Evolutionary conservation across 2,113 vertebrate species (phyloP).

Genomic region (Siniperca chuatsi): DNA sequence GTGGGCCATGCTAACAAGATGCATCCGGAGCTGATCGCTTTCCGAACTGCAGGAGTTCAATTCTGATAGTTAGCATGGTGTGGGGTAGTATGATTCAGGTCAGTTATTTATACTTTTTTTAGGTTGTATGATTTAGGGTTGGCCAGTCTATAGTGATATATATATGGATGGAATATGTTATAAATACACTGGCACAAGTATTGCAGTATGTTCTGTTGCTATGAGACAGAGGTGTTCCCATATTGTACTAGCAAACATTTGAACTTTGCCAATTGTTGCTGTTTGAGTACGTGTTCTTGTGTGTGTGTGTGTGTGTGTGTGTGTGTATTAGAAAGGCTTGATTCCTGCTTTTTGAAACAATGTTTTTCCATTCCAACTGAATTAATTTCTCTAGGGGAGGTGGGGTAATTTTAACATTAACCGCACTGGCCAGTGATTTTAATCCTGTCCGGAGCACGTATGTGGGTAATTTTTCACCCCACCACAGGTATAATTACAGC

Average conservation of each 20-base stretch:
- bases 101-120: slow-evolving; percentile 39
- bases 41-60: slow-evolving; percentile 35
- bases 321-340: too few species aligned
- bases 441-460: not conserved
- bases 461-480: not conserved
- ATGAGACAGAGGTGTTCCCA: not conserved
- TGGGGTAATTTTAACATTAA: not conserved
- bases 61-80: slow-evolving; percentile 28
- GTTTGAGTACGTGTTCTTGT: not conserved
- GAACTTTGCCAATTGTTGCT: not conserved
- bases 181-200: not conserved
- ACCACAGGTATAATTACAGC: not conserved
- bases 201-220: slow-evolving; percentile 10
- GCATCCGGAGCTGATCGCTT: slow-evolving; percentile 41
- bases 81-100: slow-evolving; percentile 25
- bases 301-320: too few species aligned
- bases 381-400: not conserved
- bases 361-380: not conserved
- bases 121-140: not conserved
- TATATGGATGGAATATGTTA: not conserved
- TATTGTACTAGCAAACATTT: not conserved
- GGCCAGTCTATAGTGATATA: not conserved
- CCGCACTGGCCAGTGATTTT: not conserved
- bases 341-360: not conserved
- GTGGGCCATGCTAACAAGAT: slow-evolving; percentile 68